Base-by-base conservation (phyloP, 1,140 invertebrate species). In the Cotesia typhae region DNA sequence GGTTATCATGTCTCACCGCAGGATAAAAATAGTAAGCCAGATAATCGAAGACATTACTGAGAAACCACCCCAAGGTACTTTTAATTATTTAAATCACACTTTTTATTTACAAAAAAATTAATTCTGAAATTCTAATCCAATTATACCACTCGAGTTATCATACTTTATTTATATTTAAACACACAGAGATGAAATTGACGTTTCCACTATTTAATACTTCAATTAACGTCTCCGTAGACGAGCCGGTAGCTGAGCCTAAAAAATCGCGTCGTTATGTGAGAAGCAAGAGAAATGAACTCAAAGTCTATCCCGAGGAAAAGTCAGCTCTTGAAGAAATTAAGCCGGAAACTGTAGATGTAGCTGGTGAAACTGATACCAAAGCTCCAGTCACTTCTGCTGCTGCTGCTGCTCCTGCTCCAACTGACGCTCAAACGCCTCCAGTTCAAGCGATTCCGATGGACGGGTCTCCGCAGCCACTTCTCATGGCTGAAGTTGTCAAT, bases 401-500 rank as follows among this genome's bases (percentile, higher is more conserved):
- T 55, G 0, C 51, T 28, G 0, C 53, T 70, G 71, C 57, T 55
- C 53, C 2, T 55, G 0, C 51, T 28, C 10, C 37, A 7, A 53
- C 90, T 75, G 76, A 87, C 28, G 88, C 89, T 78, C 86, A 86
- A 3, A 88, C 88, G 63, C 75, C 80, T 88, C 61, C 79, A 87
- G 37, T 88, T 87, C 67, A 73, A 69, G 55, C 66, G 17, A 38
- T 41, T 41, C 41, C 14, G 6, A n/a, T 57, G 47, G 83, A 80
- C 72, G 83, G 68, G 73, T 77, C 17, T 67, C 6, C 75, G 77
- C 81, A 88, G 73, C 88, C 88, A 53, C 88, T 99, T 7, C 86
- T 99, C 38, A 97, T 99, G 93, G 96, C 94, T 0, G 95, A 98
- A 87, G 95, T 97, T 38, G 96, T 98, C 85, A 99, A 99, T 89